Evolutionary conservation across 1,140 invertebrate genomes (phyloP), one percentile per base, ranked within the genome.

Genomic region (Homarus americanus): DNA sequence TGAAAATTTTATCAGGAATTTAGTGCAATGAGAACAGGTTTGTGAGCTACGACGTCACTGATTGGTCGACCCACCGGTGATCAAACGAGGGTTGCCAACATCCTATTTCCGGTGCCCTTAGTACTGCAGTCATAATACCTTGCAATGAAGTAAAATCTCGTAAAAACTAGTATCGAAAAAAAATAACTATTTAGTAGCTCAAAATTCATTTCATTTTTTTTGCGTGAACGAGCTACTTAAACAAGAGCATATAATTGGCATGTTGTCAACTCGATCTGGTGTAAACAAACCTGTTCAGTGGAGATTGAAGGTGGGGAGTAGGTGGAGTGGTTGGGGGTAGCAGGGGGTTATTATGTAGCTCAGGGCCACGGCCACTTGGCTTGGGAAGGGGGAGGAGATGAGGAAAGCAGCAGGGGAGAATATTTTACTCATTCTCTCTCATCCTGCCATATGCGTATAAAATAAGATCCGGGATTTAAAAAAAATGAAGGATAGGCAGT

Each of bases 331-430:
- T 15, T 17, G 40, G 40, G 24, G 41, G 82, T 2, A 28, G 20
- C n/a, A 44, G 40, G 66, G 66, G 69, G 82, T 53, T 34, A 38
- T 85, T 34, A 86, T 75, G 69, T 86, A 75, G 83, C 83, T 86
- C 83, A 86, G 83, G 83, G 83, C 83, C 83, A 86, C 72, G 83
- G 83, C 83, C 83, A 86, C 72, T 38, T 40, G 28, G 40, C 41
- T 12, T 24, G 41, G 10, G 41, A 28, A 7, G n/a, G 63, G 24
- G n/a, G n/a, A 7, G n/a, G n/a, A n/a, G 3, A 53, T 41, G 41
- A n/a, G n/a, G n/a, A n/a, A n/a, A n/a, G n/a, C n/a, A 41, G 83
- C 28, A 75, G 53, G 82, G 38, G 58, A 36, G 58, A 44, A 40
- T 32, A 83, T 38, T 66, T 32, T 38, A 36, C 82, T 69, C 53